Conservation (phyloP, 2,113 vertebrate species). For the Ondatra zibethicus region DNA sequence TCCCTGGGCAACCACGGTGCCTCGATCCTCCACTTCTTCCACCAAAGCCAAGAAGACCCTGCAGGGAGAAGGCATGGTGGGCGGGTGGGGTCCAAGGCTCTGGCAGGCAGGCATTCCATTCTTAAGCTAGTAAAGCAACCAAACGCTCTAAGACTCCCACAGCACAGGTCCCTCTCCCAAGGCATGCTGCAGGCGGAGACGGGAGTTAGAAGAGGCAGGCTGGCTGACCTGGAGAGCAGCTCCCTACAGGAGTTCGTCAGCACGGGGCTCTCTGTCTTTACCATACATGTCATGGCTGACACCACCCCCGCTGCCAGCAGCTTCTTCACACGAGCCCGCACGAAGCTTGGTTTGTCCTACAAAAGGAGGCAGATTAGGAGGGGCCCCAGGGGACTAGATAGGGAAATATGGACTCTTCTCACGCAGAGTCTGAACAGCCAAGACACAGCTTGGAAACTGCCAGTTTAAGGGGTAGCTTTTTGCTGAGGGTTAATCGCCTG, state of each 20-base stretch:
- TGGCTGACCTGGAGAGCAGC: constrained; percentile 93
- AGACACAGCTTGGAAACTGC: not conserved
- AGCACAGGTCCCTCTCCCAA: not conserved
- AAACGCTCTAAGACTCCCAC: accelerated
- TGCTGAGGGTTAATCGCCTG: accelerated
- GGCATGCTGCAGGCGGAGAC: not conserved
- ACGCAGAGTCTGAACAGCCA: accelerated
- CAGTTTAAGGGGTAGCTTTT: not conserved
- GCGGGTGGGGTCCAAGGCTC: not conserved
- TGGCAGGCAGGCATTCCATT: not conserved
- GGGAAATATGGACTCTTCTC: not conserved
- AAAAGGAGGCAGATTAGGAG: not conserved
- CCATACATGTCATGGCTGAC: constrained; percentile 96
- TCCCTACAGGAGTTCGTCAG: constrained; percentile 94
- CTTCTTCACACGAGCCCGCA: constrained; percentile 92
- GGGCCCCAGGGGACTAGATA: not conserved
- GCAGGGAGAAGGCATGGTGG: not conserved
- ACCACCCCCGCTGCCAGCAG: constrained; percentile 93
- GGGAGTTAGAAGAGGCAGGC: accelerated
- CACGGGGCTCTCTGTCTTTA: constrained; percentile 93
- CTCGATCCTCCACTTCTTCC: constrained; percentile 93
- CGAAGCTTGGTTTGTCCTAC: constrained; percentile 92
- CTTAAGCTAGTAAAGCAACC: accelerated
- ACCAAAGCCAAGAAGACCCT: constrained; percentile 97
- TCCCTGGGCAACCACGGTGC: constrained; percentile 95